phyloP scores from a whole-genome alignment of 2,888 invertebrate genomes.

The Baccha elongata region DNA sequence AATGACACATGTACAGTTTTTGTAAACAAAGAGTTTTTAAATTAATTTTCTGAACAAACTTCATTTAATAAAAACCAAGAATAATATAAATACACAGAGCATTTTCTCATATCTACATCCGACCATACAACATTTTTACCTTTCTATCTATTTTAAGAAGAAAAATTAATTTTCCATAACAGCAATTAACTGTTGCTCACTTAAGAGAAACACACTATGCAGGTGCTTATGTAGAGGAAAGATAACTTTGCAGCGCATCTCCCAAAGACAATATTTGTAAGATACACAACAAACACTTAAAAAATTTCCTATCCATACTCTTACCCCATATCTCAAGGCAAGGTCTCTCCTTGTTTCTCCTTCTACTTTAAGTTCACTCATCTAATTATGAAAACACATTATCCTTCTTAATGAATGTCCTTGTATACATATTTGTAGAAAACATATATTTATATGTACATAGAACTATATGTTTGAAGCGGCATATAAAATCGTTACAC shows the following conservation, averaged over 20 bases:
- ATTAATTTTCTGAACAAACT: no score
- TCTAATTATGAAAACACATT: conserved; percentile 71
- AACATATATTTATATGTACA: not conserved
- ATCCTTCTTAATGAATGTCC: conserved; percentile 67
- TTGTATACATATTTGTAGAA: conserved; percentile 53
- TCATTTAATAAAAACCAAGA: not conserved
- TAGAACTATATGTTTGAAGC: conserved; percentile 12
- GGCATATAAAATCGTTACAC: conserved; percentile 51
- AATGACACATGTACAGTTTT: no score
- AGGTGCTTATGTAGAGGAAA: not conserved
- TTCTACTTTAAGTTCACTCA: conserved; percentile 62
- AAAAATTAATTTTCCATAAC: conserved; percentile 46
- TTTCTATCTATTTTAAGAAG: not conserved
- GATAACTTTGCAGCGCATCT: not conserved
- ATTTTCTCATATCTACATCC: no score
- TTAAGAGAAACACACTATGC: not conserved
- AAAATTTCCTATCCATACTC: conserved; percentile 32
- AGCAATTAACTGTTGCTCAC: conserved; percentile 62
- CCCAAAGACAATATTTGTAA: not conserved
- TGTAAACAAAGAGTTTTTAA: no score
- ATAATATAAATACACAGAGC: not conserved
- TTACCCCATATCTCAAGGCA: conserved; percentile 14
- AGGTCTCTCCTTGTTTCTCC: conserved; percentile 29
- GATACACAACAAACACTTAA: conserved; percentile 37
- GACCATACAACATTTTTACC: no score